Evolutionary conservation across 2,888 invertebrate genomes (phyloP), one percentile per base, ranked within the genome.

Genomic region (Tinea trinotella): DNA sequence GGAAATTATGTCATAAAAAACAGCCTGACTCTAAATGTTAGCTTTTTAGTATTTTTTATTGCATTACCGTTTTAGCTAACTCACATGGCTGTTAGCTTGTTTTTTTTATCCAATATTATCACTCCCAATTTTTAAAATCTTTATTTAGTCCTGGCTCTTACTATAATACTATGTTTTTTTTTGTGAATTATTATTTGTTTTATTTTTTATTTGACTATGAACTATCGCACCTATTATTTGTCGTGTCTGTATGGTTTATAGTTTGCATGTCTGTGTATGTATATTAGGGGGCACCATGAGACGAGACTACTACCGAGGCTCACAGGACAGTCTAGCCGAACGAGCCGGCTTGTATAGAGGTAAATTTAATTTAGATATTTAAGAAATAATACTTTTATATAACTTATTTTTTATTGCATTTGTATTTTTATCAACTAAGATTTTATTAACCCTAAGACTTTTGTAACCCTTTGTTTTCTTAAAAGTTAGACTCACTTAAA

Each of bases 291-390:
- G 56, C 52, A 89, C 90, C 64, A 92, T 95, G 92, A 91, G 93
- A 85, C 91, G 95, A 76, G 95, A 95, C 88, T 95, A 94, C 90
- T 95, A 94, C 88, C 90, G 94, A 87, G 95, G 95, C 76, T 95
- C 95, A 62, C 95, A 95, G 88, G 95, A 95, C 88, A 94, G 93
- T 79, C 89, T 95, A 69, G 93, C 93, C 66, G 90, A 90, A 68
- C 88, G 89, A 59, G 90, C 91, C 65, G 88, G 89, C 64, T 88
- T 91, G 71, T 91, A 93, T 72, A 88, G 92, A 90, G 93, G 93
- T 93, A 89, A 87, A 9, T 35, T 15, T 13, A n/a, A 13, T 15
- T 40, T 6, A 24, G 6, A 24, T 5, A 9, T 24, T 24, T 24
- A n/a, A n/a, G n/a, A n/a, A n/a, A n/a, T n/a, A n/a, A n/a, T n/a